A percentile compares a stretch with the other conserved stretches of the same genome.
These are phyloP conservation scores for Scaptomyza hsui DNA, from an alignment of 1,140 invertebrate genomes.

Conservation along the genomic window DNA sequence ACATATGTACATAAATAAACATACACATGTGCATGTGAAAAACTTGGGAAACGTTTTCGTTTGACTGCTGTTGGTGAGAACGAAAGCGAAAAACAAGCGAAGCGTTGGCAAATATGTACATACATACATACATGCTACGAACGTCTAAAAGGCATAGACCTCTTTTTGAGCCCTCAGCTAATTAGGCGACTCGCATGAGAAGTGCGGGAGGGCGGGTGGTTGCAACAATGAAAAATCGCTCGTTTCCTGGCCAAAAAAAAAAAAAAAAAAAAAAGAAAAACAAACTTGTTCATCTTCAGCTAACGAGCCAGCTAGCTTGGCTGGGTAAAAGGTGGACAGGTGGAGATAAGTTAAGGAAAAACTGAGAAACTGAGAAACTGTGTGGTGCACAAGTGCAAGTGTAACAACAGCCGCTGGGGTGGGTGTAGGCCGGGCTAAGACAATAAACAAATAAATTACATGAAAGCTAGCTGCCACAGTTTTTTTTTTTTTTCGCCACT, in stretches of 20 bases:
- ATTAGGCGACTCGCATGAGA: constrained; percentile 67
- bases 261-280: constrained; percentile 52
- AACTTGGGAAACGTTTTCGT: constrained; percentile 45
- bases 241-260: constrained; percentile 59
- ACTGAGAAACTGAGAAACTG: constrained; percentile 6
- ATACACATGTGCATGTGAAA: constrained; percentile 35
- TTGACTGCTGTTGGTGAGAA: constrained; percentile 57
- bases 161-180: constrained; percentile 46
- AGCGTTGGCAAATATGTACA: constrained; percentile 15
- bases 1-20: too few relatives aligned
- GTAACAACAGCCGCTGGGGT: constrained; percentile 67
- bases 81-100: constrained; percentile 70
- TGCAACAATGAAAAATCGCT: constrained; percentile 69
- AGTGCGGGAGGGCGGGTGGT: constrained; percentile 42
- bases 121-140: too few relatives aligned
- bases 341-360: constrained; percentile 26
- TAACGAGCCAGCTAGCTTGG: constrained; percentile 52
- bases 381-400: constrained; percentile 73
- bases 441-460: constrained; percentile 83
- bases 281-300: constrained; percentile 79
- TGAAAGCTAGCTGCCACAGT: constrained; percentile 75
- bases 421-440: constrained; percentile 53
- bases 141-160: constrained; percentile 1
- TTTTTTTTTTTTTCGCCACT: constrained; percentile 58
- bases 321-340: constrained; percentile 21